phyloP scores from a whole-genome alignment of 2,113 vertebrate species.

The Anolis sagrei region DNA sequence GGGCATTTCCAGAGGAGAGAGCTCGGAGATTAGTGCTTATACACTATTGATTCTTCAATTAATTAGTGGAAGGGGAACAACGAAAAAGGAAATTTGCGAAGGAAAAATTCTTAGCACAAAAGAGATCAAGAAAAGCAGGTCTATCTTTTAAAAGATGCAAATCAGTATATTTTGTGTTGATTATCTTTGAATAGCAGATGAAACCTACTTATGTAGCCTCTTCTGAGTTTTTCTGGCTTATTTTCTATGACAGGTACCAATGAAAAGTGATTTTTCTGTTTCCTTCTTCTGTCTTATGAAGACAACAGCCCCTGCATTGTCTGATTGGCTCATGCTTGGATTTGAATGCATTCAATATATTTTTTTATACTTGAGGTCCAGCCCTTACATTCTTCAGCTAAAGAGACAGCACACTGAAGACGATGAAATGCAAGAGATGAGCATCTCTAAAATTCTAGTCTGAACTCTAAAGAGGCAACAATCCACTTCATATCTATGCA shows the following conservation, averaged over 20 bases:
- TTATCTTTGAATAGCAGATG: background rate
- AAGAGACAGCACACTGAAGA: background rate
- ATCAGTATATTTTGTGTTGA: background rate
- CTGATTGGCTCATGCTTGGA: background rate
- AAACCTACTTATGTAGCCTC: too few relatives aligned
- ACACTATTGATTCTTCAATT: constrained; percentile 64
- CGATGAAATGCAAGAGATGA: background rate
- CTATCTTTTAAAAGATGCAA: background rate
- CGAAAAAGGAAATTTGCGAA: background rate
- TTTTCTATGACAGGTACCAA: background rate
- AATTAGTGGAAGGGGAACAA: background rate
- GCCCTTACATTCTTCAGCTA: too few relatives aligned
- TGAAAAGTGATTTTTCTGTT: background rate
- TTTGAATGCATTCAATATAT: background rate
- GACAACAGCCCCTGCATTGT: background rate
- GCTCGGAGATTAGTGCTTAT: background rate
- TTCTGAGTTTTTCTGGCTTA: background rate
- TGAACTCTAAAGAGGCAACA: background rate
- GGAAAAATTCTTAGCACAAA: background rate
- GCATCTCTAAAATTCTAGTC: background rate
- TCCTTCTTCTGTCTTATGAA: background rate
- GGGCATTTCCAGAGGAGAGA: constrained; percentile 51
- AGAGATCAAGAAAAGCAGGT: background rate
- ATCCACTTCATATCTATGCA: background rate
- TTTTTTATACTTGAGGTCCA: background rate